Evolutionary conservation across 2,888 invertebrate species (phyloP).

Genomic region (Agriopis marginaria): DNA sequence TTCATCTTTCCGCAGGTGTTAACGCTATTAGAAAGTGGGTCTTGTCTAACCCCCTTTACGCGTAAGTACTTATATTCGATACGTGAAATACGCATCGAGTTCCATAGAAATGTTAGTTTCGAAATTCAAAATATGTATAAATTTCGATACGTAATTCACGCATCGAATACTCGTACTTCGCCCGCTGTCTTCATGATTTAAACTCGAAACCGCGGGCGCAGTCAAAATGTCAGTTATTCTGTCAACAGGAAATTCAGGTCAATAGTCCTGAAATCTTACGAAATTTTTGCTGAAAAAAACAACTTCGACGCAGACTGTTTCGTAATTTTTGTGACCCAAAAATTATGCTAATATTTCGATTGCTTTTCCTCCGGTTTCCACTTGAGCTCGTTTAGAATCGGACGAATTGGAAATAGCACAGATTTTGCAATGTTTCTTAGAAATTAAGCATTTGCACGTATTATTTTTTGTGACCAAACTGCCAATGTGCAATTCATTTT

Average conservation of each 20-base stretch:
- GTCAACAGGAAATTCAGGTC: slow-evolving; percentile 24
- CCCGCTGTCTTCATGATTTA: too few relatives aligned
- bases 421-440: slow-evolving; percentile 12
- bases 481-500: background rate
- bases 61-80: too few relatives aligned
- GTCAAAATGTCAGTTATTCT: slow-evolving; percentile 2
- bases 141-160: too few relatives aligned
- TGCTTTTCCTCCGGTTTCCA: slow-evolving; percentile 19
- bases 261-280: slow-evolving; percentile 23
- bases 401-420: slow-evolving; percentile 24
- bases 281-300: slow-evolving; percentile 19
- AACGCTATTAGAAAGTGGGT: too few relatives aligned
- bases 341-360: slow-evolving; percentile 31
- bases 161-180: too few relatives aligned
- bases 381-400: slow-evolving; percentile 15
- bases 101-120: too few relatives aligned
- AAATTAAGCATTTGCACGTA: background rate
- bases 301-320: slow-evolving; percentile 19
- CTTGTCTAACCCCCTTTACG: too few relatives aligned
- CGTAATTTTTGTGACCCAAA: slow-evolving; percentile 30
- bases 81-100: too few relatives aligned
- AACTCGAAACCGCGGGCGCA: background rate
- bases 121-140: too few relatives aligned
- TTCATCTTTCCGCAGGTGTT: too few relatives aligned
- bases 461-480: background rate